Percentiles rank a stretch among this genome's conserved stretches.
Evolutionary conservation across 2,888 invertebrate genomes (phyloP).

Genomic region (Rutpela maculata): DNA sequence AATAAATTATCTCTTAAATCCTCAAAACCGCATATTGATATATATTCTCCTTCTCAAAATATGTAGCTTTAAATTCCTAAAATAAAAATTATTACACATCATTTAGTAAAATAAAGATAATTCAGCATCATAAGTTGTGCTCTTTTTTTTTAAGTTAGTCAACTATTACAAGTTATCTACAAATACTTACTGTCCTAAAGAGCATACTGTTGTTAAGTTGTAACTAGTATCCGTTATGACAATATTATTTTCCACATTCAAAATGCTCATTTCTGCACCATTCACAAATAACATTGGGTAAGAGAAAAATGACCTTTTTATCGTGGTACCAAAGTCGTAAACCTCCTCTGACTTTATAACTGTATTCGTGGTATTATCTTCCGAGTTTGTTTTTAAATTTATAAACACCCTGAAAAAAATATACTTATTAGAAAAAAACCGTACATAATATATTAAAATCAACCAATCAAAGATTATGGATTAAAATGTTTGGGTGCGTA

Average conservation of each 20-base stretch:
- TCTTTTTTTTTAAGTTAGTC: no score
- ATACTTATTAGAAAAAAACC: no score
- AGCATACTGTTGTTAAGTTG: conserved; percentile 48
- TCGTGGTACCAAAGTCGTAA: conserved; percentile 44
- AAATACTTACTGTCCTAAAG: conserved; percentile 52
- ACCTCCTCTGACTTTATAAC: conserved; percentile 49
- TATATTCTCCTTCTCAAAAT: no score
- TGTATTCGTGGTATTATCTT: not conserved
- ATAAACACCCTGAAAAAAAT: conserved; percentile 22
- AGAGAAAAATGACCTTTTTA: conserved; percentile 46
- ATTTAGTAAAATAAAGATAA: not conserved
- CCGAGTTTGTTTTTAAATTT: conserved; percentile 8
- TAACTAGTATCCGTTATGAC: conserved; percentile 35
- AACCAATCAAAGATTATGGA: no score
- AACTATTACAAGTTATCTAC: no score
- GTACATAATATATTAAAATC: no score
- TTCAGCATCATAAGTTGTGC: no score
- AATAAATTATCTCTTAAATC: no score
- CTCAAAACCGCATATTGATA: no score
- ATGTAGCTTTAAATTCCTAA: no score
- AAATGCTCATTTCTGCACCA: conserved; percentile 46
- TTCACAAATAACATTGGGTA: conserved; percentile 52
- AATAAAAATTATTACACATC: no score
- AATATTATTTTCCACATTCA: conserved; percentile 47
- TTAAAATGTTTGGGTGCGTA: no score